Percentiles rank a stretch among this genome's conserved stretches.
These are phyloP conservation scores for Chaetorhynchus papuensis DNA, from an alignment of 2,113 vertebrate species.

Conservation along the genomic window DNA sequence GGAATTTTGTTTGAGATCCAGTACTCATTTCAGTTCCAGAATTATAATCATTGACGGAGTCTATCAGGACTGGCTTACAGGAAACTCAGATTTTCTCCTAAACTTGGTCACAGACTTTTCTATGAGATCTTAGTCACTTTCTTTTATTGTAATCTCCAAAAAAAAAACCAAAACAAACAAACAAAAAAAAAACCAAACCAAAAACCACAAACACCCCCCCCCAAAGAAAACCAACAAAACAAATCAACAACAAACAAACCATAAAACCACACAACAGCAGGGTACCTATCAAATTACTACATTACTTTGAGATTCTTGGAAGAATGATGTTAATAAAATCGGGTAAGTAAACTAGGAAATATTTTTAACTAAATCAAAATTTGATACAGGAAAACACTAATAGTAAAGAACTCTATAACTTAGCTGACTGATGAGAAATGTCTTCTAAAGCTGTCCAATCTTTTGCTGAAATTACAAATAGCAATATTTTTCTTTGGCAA, in stretches of 20 bases:
- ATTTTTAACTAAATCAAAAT: not conserved
- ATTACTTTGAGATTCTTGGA: not conserved
- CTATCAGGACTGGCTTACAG: not conserved
- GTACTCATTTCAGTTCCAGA: not conserved
- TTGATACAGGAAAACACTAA: not conserved
- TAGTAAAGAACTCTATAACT: not conserved
- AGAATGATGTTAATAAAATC: not conserved
- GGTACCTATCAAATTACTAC: not conserved
- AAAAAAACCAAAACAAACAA: accelerated
- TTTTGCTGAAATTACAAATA: not conserved
- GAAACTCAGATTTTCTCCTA: not conserved
- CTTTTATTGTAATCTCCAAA: not conserved
- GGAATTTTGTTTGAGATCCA: not conserved
- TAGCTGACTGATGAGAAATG: not conserved
- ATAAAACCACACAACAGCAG: not conserved
- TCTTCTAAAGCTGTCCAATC: not conserved
- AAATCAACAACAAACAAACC: not conserved
- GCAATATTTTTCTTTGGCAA: not conserved
- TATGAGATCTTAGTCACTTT: not conserved
- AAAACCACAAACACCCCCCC: not conserved
- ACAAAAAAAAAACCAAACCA: not conserved
- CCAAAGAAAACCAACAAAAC: not conserved
- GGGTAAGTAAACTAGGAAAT: not conserved
- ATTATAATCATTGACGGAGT: not conserved
- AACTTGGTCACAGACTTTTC: not conserved